phyloP scores from a whole-genome alignment of 1,140 invertebrate genomes.

The Antheraea pernyi region DNA sequence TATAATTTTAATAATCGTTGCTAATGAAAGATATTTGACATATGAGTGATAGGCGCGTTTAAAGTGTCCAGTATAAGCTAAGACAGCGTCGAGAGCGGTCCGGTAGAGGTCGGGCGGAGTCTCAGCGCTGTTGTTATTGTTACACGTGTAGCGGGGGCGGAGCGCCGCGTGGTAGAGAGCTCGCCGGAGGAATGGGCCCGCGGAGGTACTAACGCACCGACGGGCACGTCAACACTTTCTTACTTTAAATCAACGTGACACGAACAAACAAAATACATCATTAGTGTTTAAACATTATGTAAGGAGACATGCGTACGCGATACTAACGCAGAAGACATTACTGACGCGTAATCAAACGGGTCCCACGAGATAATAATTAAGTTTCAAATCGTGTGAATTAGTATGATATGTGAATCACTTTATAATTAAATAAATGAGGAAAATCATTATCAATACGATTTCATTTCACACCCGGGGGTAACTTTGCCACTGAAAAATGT shows the following conservation, averaged over 20 bases:
- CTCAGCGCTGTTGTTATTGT: slow-evolving; percentile 22
- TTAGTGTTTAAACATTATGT: background rate
- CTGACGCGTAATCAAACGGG: background rate
- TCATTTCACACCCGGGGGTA: slow-evolving; percentile 19
- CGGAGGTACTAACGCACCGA: slow-evolving; percentile 35
- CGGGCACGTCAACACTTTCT: slow-evolving; percentile 4
- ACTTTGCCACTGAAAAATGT: no score
- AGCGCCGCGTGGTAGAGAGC: slow-evolving; percentile 36
- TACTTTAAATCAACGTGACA: slow-evolving; percentile 20
- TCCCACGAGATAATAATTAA: background rate
- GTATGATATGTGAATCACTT: slow-evolving; percentile 28
- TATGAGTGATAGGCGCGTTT: background rate
- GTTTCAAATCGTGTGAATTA: slow-evolving; percentile 2
- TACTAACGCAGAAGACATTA: background rate
- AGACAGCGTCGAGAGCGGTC: slow-evolving; percentile 13
- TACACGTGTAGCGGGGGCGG: slow-evolving; percentile 37
- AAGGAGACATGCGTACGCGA: background rate
- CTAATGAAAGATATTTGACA: background rate
- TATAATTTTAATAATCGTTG: no score
- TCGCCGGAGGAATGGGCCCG: slow-evolving; percentile 30
- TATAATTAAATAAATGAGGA: slow-evolving; percentile 27
- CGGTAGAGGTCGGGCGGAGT: slow-evolving; percentile 6
- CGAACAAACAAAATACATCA: slow-evolving; percentile 33
- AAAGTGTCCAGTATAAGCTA: slow-evolving; percentile 25
- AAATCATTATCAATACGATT: slow-evolving; percentile 19